Evolutionary conservation across 2,888 invertebrate genomes (phyloP).

Genomic region (Drosophila barbarae): DNA sequence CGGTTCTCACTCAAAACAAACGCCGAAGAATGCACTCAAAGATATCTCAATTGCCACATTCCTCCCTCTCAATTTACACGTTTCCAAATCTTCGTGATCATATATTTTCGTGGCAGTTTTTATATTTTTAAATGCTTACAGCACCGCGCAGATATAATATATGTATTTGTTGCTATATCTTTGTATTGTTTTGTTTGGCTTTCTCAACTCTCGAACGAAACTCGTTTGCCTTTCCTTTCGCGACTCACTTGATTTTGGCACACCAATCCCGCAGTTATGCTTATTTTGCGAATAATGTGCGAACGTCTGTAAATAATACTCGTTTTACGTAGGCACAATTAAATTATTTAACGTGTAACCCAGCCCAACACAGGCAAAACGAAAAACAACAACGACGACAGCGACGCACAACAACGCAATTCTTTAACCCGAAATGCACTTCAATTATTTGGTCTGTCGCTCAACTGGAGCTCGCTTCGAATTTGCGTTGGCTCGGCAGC

Average conservation of each 20-base stretch:
- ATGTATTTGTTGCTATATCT: neutral
- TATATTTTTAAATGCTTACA: slow-evolving; percentile 40
- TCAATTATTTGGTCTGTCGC: slow-evolving; percentile 8
- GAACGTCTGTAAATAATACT: slow-evolving; percentile 1
- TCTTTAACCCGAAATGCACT: slow-evolving; percentile 29
- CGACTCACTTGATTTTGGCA: slow-evolving; percentile 22
- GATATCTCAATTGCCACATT: slow-evolving; percentile 1
- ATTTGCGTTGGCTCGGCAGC: slow-evolving; percentile 3
- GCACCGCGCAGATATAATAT: slow-evolving; percentile 2
- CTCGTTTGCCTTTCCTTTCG: slow-evolving; percentile 20
- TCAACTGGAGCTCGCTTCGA: slow-evolving; percentile 16
- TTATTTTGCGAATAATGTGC: slow-evolving; percentile 3
- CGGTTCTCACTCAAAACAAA: slow-evolving; percentile 29
- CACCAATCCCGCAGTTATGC: slow-evolving; percentile 3
- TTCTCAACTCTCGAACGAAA: slow-evolving; percentile 15
- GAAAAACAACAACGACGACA: slow-evolving; percentile 1
- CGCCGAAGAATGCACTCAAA: slow-evolving; percentile 24
- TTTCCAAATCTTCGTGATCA: slow-evolving; percentile 5
- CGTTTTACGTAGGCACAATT: slow-evolving; percentile 1
- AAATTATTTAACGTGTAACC: slow-evolving; percentile 22
- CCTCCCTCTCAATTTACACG: slow-evolving; percentile 22
- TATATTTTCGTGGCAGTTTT: slow-evolving; percentile 10
- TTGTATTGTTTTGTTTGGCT: slow-evolving; percentile 18
- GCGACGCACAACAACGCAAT: slow-evolving; percentile 28
- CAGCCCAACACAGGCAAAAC: slow-evolving; percentile 12